Evolutionary conservation across 2,888 invertebrate genomes (phyloP).

Genomic region (Drosophila siamana): DNA sequence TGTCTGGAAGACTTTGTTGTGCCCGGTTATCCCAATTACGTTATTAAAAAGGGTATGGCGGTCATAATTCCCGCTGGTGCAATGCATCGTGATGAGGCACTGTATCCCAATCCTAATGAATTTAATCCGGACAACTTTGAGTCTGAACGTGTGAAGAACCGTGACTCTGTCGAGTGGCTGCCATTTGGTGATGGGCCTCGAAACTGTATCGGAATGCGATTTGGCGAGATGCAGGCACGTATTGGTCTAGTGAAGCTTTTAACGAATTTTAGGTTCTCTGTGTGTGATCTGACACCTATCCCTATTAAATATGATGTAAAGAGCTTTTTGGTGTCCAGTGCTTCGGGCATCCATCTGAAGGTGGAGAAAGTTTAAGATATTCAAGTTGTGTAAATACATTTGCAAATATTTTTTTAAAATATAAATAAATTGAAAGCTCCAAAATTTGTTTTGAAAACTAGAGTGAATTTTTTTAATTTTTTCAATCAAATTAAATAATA

Average conservation of each 20-base stretch:
- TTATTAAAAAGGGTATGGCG: constrained; percentile 84
- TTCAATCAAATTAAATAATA: not conserved
- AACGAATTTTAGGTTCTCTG: constrained; percentile 66
- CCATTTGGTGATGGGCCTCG: constrained; percentile 82
- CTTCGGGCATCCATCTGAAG: not conserved
- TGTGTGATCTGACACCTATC: constrained; percentile 52
- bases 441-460: too few species aligned
- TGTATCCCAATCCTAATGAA: constrained; percentile 87
- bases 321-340: not conserved
- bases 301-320: constrained; percentile 27
- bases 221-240: constrained; percentile 76
- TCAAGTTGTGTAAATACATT: too few species aligned
- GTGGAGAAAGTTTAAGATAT: not conserved
- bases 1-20: constrained; percentile 85
- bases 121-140: constrained; percentile 88
- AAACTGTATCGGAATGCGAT: constrained; percentile 80
- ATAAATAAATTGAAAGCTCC: too few species aligned
- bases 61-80: constrained; percentile 79
- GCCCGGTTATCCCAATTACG: constrained; percentile 85
- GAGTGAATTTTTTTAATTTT: too few species aligned
- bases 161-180: constrained; percentile 83
- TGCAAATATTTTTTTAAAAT: not conserved
- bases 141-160: constrained; percentile 86
- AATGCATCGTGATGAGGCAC: constrained; percentile 86
- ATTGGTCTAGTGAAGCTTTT: constrained; percentile 73